Evolutionary conservation across 1,140 invertebrate species (phyloP), one percentile per base, ranked within the genome.

Genomic region (Trachymyrmex septentrionalis): DNA sequence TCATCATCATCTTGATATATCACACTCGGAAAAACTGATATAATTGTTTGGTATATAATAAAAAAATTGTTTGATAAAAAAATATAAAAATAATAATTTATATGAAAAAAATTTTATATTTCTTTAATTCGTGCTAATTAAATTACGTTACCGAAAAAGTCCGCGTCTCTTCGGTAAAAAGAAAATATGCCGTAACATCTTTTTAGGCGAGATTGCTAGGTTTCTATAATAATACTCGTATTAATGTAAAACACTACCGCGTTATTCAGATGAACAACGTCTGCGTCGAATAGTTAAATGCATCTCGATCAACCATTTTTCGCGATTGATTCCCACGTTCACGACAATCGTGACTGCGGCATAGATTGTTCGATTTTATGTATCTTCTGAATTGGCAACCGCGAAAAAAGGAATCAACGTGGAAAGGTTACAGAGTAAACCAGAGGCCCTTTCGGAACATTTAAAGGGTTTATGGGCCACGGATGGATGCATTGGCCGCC

Each of bases 401-500:
- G 86, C 78, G 78, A 85, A 75, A 44, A 48, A 69, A 69, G 69
- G 59, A 4, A 72, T 86, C 80, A 50, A 81, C 67, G 59, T 38
- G 63, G 78, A 76, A 88, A 80, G 69, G 78, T 87, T 77, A 75
- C 69, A 82, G 86, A 86, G 85, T 86, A 82, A 88, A 73, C 76
- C 71, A 50, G 85, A 55, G 85, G 76, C 38, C 80, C 64, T 77
- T 78, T 86, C 87, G 69, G 67, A 85, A 80, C 48, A 69, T 86
- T 90, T 82, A 50, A 88, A 86, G 71, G 34, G 76, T 85, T 88
- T 87, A 86, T 86, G 69, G 75, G 81, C 64, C 59, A 86, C 69
- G 86, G 67, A 55, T 85, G 78, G 86, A 89, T 50, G 85, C 77
- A 57, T 81, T 75, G 77, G 61, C 87, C 86, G 80, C 80, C 77